Conservation (phyloP, 2,888 invertebrate genomes). For the Drosophila suboccidentalis region DNA sequence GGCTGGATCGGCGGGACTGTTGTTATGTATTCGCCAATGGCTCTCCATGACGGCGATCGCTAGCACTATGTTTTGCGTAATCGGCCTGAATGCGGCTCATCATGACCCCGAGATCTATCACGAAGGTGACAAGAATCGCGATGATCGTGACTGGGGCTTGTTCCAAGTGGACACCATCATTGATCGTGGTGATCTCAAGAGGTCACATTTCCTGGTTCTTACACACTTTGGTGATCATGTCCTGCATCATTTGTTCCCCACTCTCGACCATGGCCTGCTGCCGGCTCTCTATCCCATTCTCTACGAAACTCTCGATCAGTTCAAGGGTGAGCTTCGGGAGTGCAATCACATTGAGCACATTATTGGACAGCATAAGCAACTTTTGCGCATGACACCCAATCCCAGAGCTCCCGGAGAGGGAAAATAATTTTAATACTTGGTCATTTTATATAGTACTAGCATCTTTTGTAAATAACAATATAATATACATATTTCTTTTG, state of each 20-base stretch:
- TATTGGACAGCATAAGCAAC: constrained; percentile 89
- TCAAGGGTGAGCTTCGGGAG: constrained; percentile 83
- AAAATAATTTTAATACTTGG: constrained; percentile 31
- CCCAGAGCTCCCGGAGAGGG: constrained; percentile 75
- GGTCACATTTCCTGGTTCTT: constrained; percentile 89
- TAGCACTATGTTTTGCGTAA: constrained; percentile 88
- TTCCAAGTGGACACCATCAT: constrained; percentile 91
- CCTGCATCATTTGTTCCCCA: constrained; percentile 93
- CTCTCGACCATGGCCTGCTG: constrained; percentile 91
- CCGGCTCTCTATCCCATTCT: constrained; percentile 88
- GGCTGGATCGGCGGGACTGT: constrained; percentile 69
- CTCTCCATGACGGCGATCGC: constrained; percentile 86
- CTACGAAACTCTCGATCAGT: constrained; percentile 84
- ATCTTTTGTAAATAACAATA: neutral
- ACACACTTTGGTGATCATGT: constrained; percentile 92
- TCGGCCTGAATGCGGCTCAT: constrained; percentile 91
- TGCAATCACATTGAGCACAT: constrained; percentile 88
- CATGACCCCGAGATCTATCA: constrained; percentile 93
- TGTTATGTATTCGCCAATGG: constrained; percentile 86
- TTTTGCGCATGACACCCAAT: constrained; percentile 86
- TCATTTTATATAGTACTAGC: neutral
- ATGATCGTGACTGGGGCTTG: constrained; percentile 91
- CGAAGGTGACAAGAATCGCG: constrained; percentile 89
- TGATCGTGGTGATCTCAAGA: constrained; percentile 89
- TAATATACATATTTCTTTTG: constrained; percentile 1